These are phyloP conservation scores for Mastomys coucha DNA, from an alignment of 2,113 vertebrate genomes.

Conservation along the genomic window DNA sequence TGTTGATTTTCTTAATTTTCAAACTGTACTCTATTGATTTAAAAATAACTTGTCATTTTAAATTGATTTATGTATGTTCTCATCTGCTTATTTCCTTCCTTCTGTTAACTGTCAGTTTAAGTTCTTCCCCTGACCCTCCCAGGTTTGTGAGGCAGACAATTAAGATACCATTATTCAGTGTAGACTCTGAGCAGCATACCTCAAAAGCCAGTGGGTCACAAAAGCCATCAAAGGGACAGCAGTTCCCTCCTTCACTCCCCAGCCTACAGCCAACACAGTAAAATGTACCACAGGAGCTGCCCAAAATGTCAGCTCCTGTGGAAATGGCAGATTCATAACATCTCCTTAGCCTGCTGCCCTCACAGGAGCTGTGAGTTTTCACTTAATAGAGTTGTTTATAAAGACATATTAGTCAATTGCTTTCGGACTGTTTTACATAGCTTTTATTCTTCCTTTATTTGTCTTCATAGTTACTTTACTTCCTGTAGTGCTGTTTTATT, in stretches of 20 bases:
- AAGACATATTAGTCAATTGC: neutral
- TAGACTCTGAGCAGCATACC: too few relatives aligned
- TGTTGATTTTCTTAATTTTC: neutral
- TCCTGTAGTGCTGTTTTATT: neutral
- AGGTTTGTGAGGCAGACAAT: neutral
- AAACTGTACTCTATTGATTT: neutral
- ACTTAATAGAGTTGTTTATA: neutral
- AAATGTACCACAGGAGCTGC: too few relatives aligned
- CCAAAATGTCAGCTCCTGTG: too few relatives aligned
- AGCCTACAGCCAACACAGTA: too few relatives aligned
- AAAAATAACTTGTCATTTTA: neutral
- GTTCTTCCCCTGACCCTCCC: too few relatives aligned
- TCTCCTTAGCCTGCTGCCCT: too few relatives aligned
- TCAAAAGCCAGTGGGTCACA: too few relatives aligned
- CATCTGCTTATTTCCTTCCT: neutral
- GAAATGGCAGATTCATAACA: too few relatives aligned
- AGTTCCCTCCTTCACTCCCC: too few relatives aligned
- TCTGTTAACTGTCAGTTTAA: neutral
- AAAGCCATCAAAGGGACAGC: too few relatives aligned
- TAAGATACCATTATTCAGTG: neutral
- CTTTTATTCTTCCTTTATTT: neutral
- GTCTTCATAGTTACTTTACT: neutral
- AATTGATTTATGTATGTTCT: neutral
- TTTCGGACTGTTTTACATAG: neutral
- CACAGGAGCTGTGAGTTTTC: neutral